phyloP scores from a whole-genome alignment of 92 coral and sea anemone genomes.

The Palythoa caribaeorum region DNA sequence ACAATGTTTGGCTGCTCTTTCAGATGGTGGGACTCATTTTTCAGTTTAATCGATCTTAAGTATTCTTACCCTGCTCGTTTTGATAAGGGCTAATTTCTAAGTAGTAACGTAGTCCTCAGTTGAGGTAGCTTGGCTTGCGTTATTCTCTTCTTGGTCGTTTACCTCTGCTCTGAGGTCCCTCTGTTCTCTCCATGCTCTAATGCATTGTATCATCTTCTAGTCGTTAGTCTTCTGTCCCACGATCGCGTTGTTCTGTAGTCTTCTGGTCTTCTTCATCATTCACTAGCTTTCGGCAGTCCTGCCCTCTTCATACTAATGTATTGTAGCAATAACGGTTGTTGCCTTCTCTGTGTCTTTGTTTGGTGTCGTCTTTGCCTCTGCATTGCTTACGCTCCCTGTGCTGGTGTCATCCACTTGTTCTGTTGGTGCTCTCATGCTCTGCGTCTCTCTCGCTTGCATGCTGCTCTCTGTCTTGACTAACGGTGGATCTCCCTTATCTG shows the following conservation, averaged over 20 bases:
- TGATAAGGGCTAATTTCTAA: neutral
- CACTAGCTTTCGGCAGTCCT: neutral
- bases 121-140: neutral
- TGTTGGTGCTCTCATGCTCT: slow-evolving; percentile 7
- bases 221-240: no score
- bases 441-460: neutral
- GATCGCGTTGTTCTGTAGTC: no score
- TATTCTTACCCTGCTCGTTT: no score
- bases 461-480: neutral
- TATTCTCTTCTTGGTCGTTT: slow-evolving; percentile 22
- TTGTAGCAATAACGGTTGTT: neutral
- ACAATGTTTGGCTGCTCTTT: no score
- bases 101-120: slow-evolving; percentile 13
- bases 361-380: slow-evolving; percentile 3
- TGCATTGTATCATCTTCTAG: neutral
- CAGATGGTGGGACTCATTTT: no score
- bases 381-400: slow-evolving; percentile 19
- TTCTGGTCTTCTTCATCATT: no score
- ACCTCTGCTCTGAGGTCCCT: slow-evolving; percentile 13
- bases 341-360: slow-evolving; percentile 13
- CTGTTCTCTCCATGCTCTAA: slow-evolving; percentile 7
- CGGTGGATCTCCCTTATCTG: slow-evolving; percentile 3
- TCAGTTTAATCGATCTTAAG: no score
- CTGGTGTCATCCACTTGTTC: slow-evolving; percentile 5
- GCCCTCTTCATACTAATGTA: no score